Evolutionary conservation across 1,140 invertebrate species (phyloP), one percentile per base, ranked within the genome.

Genomic region (Phthorimaea operculella): DNA sequence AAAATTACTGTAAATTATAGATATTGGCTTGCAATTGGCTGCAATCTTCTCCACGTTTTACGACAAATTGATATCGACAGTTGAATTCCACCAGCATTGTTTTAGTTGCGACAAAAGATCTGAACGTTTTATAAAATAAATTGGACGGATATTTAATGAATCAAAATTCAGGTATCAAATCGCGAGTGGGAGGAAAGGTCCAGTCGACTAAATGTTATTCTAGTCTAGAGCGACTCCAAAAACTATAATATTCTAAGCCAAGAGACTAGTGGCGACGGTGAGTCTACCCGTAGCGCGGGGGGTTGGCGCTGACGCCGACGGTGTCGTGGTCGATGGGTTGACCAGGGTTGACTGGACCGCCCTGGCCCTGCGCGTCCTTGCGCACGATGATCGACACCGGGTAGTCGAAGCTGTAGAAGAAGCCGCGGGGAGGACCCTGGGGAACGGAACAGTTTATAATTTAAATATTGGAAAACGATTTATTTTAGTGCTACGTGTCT

Each of bases 351-450:
- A 47, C 60, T 16, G 57, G 57, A 21, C 70, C 70, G n/a, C 2
- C 10, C 21, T 50, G 48, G 21, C 70, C 68, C 56, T 72, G 70
- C 2, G 73, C 63, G 5, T 77, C 78, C 70, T 88, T 88, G 17
- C 80, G 72, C 6, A 85, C 82, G 39, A 88, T 86, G 52, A 88
- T 86, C 49, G 87, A 89, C 9, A 90, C 89, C 33, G 90, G 89
- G 72, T 91, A 91, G 59, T 88, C 87, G 77, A 88, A 90, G 57
- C 85, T 87, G 70, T 91, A 91, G 85, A 89, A 90, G 83, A 91
- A 91, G 52, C 90, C 90, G 70, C 87, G 87, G 36, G 90, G 90
- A 28, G 89, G 89, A n/a, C 89, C 89, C 59, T 86, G 73, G 5
- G 62, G 63, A 39, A 53, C n/a, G n/a, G n/a, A n/a, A n/a, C n/a